Base-by-base conservation (phyloP, 2,797 vertebrate genomes). In the Cygnus olor region DNA sequence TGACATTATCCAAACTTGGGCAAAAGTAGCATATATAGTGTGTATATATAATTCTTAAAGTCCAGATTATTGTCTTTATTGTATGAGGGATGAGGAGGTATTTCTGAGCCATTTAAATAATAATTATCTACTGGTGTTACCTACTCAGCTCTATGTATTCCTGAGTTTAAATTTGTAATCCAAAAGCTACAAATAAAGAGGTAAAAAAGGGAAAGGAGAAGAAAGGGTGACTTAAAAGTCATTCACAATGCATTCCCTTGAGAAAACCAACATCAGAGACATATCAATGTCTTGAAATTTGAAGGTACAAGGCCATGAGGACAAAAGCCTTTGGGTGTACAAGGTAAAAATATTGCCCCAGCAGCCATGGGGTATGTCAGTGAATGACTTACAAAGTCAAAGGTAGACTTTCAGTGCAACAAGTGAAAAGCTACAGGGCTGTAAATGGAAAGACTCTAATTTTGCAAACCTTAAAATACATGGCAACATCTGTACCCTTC, bases 271-370 rank as follows among this genome's bases (percentile, higher is more conserved):
- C 12, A 60, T 45, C 32, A 58, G 42, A 94, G 30, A 27, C 30
- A 8, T 63, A n/a, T 34, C 56, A 44, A 40, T 81, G n/a, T 40
- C 63, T 82, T 82, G 38, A 34, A 38, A 28, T 45, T 84, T 6
- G 20, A 10, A 73, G 36, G 13, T 10, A 13, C 0, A 1, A 21
- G 3, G 3, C 45, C 22, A 21, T 8, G 16, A 80, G 14, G 34
- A 47, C 27, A 44, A 74, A 45, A 72, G 3, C 27, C 34, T 81
- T 85, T 51, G 49, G 16, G n/a, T 80, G 5, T 65, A 25, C 28
- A 54, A 57, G 15, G 30, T 61, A 51, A 36, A 80, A 69, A 11
- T 58, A 30, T 65, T 78, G 28, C 49, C 36, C 21, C 19, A 34
- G 40, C 19, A 86, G 38, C 36, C 60, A 69, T 89, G 16, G n/a